phyloP scores from a whole-genome alignment of 64 coral and sea anemone genomes.

The Anthopleura sola region DNA sequence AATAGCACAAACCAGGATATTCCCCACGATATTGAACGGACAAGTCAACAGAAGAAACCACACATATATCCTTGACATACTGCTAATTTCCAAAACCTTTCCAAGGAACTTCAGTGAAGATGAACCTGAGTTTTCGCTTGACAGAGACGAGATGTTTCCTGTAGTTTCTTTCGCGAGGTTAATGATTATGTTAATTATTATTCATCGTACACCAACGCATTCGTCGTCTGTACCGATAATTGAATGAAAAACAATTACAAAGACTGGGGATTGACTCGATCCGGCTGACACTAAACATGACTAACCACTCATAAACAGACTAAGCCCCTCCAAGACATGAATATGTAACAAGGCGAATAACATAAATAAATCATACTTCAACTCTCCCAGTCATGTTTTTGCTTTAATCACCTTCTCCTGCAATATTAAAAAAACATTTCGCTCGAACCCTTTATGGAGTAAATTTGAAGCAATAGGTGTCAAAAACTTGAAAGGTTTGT shows the following conservation, averaged over 20 bases:
- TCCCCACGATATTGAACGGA: slow-evolving; percentile 37
- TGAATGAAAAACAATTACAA: not conserved
- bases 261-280: not conserved
- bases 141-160: not conserved
- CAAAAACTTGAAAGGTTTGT: not conserved
- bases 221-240: not conserved
- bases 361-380: not conserved
- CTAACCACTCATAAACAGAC: not conserved
- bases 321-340: too few relatives aligned
- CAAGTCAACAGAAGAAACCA: not conserved
- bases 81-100: not conserved
- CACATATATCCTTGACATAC: not conserved
- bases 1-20: slow-evolving; percentile 37
- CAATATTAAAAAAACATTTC: not conserved
- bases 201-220: not conserved
- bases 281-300: not conserved
- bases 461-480: not conserved
- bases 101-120: not conserved
- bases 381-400: not conserved
- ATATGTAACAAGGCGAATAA: not conserved
- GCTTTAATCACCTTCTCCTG: not conserved
- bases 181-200: not conserved
- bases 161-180: not conserved
- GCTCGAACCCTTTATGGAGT: not conserved
- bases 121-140: not conserved